Evolutionary conservation across 2,888 invertebrate species (phyloP).

Genomic region (Caenorhabditis sinica): DNA sequence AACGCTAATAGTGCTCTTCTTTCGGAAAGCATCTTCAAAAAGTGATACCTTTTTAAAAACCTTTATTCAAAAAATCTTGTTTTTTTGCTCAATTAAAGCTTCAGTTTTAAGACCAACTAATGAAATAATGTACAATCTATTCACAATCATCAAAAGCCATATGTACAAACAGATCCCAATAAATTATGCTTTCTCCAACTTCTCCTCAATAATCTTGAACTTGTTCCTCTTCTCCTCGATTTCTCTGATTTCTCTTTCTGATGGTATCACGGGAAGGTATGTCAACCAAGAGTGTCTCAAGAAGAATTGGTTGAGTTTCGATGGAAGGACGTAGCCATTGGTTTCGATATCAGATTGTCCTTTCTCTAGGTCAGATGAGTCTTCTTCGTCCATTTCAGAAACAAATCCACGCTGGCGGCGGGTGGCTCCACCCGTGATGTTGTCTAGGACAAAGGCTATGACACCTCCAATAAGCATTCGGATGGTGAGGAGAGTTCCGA

Average conservation of each 20-base stretch:
- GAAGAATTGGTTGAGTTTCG: conserved; percentile 50
- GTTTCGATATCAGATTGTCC: conserved; percentile 7
- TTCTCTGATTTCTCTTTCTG: conserved; percentile 44
- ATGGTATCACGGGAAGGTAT: conserved; percentile 50
- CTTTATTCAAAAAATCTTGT: no score
- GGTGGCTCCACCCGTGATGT: conserved; percentile 58
- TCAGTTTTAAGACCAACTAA: background rate
- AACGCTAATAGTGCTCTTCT: no score
- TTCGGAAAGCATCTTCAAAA: no score
- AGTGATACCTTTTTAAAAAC: no score
- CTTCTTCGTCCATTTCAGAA: conserved; percentile 35
- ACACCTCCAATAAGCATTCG: conserved; percentile 84
- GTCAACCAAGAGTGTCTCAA: conserved; percentile 55
- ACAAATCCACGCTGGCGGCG: conserved; percentile 56
- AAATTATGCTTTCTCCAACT: conserved; percentile 49
- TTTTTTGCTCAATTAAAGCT: no score
- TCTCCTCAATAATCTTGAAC: conserved; percentile 23
- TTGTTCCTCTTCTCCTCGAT: conserved; percentile 58
- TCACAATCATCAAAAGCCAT: background rate
- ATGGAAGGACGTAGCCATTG: conserved; percentile 60
- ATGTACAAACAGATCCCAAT: conserved; percentile 13
- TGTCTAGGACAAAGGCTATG: conserved; percentile 84
- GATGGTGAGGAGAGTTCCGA: conserved; percentile 79
- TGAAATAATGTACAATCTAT: background rate
- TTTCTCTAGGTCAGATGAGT: conserved; percentile 3